Evolutionary conservation across 2,113 vertebrate species (phyloP).

Genomic region (Tauraco erythrolophus): DNA sequence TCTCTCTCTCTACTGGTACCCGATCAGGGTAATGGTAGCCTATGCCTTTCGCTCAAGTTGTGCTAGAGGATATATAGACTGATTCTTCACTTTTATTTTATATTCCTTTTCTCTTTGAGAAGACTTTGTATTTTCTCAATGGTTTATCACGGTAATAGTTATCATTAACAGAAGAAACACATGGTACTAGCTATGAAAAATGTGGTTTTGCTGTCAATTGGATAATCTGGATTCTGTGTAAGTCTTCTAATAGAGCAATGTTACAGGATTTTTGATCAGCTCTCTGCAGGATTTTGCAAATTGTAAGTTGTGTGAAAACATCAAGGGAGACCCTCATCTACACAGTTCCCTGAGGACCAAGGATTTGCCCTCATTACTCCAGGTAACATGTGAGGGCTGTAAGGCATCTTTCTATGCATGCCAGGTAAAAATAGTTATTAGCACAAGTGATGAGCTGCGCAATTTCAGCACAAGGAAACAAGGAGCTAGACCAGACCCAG

Average conservation of each 20-base stretch:
- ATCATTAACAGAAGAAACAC: background rate
- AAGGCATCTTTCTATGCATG: background rate
- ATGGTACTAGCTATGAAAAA: background rate
- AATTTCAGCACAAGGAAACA: background rate
- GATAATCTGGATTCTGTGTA: background rate
- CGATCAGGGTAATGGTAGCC: background rate
- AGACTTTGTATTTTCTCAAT: background rate
- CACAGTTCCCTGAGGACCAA: background rate
- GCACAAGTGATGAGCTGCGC: background rate
- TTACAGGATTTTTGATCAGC: background rate
- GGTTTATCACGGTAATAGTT: background rate
- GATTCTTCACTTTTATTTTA: background rate
- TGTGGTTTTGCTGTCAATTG: background rate
- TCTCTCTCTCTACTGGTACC: background rate
- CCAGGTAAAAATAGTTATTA: background rate
- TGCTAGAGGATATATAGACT: background rate
- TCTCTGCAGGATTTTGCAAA: background rate
- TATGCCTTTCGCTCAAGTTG: background rate
- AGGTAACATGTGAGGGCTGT: background rate
- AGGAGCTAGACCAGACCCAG: background rate
- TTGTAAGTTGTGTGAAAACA: background rate
- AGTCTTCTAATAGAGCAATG: background rate
- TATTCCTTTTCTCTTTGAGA: background rate
- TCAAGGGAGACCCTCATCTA: background rate
- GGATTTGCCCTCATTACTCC: background rate